Percentiles rank a stretch among this genome's conserved stretches.
phyloP scores from a whole-genome alignment of 2,113 vertebrate genomes.

The Hydrolagus affinis region DNA sequence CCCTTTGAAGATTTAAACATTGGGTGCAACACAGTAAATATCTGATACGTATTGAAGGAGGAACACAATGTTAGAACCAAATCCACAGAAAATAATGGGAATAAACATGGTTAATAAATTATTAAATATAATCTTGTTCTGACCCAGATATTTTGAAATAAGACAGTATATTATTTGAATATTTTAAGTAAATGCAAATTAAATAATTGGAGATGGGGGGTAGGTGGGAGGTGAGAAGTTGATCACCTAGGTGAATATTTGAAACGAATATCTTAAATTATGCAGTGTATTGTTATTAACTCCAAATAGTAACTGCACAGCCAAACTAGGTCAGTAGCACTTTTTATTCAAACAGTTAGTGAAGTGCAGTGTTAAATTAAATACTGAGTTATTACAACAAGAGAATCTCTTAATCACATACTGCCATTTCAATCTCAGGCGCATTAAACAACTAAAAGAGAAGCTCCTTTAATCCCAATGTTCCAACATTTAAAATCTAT shows the following conservation, averaged over 20 bases:
- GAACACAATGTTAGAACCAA: background rate
- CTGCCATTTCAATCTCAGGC: slow-evolving; percentile 60
- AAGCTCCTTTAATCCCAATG: slow-evolving; percentile 67
- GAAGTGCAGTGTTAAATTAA: slow-evolving; percentile 41
- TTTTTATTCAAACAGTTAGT: slow-evolving; percentile 38
- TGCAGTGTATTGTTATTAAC: background rate
- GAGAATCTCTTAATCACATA: slow-evolving; percentile 52
- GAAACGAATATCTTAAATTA: background rate
- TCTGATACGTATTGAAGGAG: background rate
- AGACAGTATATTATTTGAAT: background rate
- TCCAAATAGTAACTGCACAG: background rate
- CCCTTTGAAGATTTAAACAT: background rate
- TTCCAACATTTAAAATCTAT: slow-evolving; percentile 70
- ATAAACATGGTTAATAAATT: slow-evolving; percentile 9
- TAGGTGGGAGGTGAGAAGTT: background rate
- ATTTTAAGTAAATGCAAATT: slow-evolving; percentile 15
- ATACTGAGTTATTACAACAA: slow-evolving; percentile 55
- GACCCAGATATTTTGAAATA: background rate
- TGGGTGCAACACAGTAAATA: no score
- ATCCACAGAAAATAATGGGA: background rate
- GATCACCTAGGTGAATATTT: background rate
- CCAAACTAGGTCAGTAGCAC: slow-evolving; percentile 21
- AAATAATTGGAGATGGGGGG: slow-evolving; percentile 1
- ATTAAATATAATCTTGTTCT: background rate
- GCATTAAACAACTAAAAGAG: slow-evolving; percentile 59